Evolutionary conservation across 2,888 invertebrate genomes (phyloP).

Genomic region (Cheilosia grossa): DNA sequence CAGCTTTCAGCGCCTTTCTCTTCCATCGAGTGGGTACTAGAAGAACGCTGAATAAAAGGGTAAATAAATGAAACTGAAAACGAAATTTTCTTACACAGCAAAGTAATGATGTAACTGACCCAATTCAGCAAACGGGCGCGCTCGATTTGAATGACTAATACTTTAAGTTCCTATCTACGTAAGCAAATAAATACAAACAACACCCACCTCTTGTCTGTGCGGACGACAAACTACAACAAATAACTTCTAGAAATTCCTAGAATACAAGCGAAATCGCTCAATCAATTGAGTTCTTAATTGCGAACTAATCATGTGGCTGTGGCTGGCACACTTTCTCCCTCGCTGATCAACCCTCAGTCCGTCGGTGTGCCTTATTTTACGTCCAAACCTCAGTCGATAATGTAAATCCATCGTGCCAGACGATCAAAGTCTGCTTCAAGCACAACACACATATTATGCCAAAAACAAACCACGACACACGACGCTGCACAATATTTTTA

Average conservation of each 20-base stretch:
- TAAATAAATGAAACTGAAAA: too few relatives aligned
- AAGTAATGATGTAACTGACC: too few relatives aligned
- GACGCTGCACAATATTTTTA: constrained; percentile 34
- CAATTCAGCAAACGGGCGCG: too few relatives aligned
- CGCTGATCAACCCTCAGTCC: neutral
- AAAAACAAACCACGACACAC: constrained; percentile 25
- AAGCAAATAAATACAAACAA: neutral
- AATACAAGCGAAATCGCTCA: constrained; percentile 1
- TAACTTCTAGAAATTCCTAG: neutral
- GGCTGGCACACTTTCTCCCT: neutral
- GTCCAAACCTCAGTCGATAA: constrained; percentile 15
- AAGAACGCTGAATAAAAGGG: too few relatives aligned
- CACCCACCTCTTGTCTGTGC: neutral
- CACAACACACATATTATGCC: constrained; percentile 19
- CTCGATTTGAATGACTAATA: too few relatives aligned
- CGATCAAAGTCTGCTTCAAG: constrained; percentile 63
- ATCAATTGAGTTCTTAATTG: constrained; percentile 20
- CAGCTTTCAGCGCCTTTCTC: too few relatives aligned
- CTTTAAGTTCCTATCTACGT: too few relatives aligned
- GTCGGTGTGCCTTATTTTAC: neutral
- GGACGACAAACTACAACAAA: neutral
- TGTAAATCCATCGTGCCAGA: constrained; percentile 62
- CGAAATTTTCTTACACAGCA: too few relatives aligned
- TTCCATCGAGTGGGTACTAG: too few relatives aligned
- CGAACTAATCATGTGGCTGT: neutral